These are phyloP conservation scores for Urosaurus nigricauda DNA, from an alignment of 2,797 vertebrate genomes.

Conservation along the genomic window DNA sequence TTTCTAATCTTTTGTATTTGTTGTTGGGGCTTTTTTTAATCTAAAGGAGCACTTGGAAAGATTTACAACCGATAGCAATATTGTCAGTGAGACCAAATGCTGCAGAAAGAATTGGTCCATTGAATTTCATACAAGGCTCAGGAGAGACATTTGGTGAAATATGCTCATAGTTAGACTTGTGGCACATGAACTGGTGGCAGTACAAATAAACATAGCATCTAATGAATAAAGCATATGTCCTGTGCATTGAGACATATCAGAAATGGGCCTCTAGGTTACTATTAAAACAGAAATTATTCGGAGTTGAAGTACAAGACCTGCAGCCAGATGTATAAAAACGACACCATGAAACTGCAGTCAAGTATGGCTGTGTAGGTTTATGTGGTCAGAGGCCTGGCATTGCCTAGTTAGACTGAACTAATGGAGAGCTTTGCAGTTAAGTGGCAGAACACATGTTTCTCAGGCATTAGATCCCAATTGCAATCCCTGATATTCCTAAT, in stretches of 20 bases:
- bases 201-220: conserved; percentile 42
- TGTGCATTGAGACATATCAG: conserved; percentile 44
- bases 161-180: neutral
- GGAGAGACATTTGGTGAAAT: conserved; percentile 50
- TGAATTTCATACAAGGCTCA: conserved; percentile 41
- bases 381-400: conserved; percentile 25
- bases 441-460: neutral
- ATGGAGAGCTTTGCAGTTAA: neutral
- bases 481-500: neutral
- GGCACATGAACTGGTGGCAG: conserved; percentile 29
- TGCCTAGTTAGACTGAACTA: conserved; percentile 2
- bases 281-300: conserved; percentile 43
- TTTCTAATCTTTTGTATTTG: neutral
- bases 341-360: neutral
- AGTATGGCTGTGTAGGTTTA: conserved; percentile 28
- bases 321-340: conserved; percentile 18
- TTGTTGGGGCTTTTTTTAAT: conserved; percentile 26
- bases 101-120: conserved; percentile 15
- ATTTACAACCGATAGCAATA: conserved; percentile 20
- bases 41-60: conserved; percentile 3
- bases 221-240: conserved; percentile 50
- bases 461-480: neutral
- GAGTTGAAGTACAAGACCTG: conserved; percentile 26
- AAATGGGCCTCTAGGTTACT: conserved; percentile 58
- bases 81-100: conserved; percentile 11